Base-by-base conservation (phyloP, 1,140 invertebrate species). In the Lordiphosa clarofinis region DNA sequence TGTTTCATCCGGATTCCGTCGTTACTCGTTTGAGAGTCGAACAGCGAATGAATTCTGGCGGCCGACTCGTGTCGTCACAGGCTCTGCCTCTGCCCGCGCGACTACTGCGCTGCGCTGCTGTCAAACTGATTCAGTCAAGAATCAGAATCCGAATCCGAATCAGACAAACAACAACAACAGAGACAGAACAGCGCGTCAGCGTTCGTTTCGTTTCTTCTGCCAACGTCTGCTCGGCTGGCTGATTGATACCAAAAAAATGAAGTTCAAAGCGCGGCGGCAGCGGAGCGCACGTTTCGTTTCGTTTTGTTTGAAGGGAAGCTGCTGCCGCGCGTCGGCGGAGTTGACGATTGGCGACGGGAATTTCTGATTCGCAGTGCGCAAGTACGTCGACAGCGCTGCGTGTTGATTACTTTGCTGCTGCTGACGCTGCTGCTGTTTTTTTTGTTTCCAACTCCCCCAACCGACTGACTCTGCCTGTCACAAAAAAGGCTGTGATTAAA, bases 21-120 rank as follows among this genome's bases (percentile, higher is more conserved):
- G 86, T 87, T 87, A 78, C 73, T 73, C 75, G 84, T 76, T 81
- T 75, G 73, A 87, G 79, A 86, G 86, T 79, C 86, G 66, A 84
- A 81, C 79, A 79, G 86, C 81, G 86, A 88, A 88, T 86, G 86
- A 86, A 78, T 86, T 58, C 61, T 79, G 76, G 61, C 75, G 66
- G 70, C 73, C 58, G 59, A 61, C 55, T 56, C 74, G 72, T 84
- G 70, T 84, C 78, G 78, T 84, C 78, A 76, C 73, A 74, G 60
- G 70, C 35, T 55, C 61, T 61, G 56, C 71, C 56, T 50, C 66
- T 61, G 65, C 64, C 36, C 33, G 39, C 43, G 49, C 49, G 19
- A 31, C 44, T 70, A 37, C 57, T 13, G 31, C 64, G 40, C 68
- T 71, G 68, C 70, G 48, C 21, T 48, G 21, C 40, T 75, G 73